A percentile compares a stretch with the other conserved stretches of the same genome.
phyloP scores from a whole-genome alignment of 2,113 vertebrate genomes.

The Pica pica region DNA sequence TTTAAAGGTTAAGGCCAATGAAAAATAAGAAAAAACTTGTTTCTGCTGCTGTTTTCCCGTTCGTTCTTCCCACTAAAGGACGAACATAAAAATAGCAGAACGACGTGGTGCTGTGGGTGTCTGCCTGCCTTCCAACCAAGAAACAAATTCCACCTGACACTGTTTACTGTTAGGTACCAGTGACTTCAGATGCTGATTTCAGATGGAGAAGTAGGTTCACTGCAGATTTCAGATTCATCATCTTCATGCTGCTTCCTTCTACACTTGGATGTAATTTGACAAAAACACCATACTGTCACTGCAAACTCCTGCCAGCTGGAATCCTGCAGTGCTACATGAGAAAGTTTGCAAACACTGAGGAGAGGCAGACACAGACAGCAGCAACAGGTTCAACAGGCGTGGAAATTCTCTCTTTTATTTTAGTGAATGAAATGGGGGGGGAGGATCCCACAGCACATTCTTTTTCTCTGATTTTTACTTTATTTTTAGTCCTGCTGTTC shows the following conservation, averaged over 20 bases:
- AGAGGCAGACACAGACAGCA: background rate
- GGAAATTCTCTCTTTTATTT: background rate
- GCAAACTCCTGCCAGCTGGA: conserved; percentile 4
- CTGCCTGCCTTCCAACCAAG: background rate
- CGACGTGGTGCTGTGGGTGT: background rate
- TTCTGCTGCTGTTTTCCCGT: background rate
- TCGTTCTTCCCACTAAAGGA: background rate
- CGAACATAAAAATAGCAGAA: background rate
- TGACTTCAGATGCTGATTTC: background rate
- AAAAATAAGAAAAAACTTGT: background rate
- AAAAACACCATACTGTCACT: background rate
- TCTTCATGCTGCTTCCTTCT: background rate
- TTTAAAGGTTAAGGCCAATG: background rate
- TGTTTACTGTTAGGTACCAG: background rate
- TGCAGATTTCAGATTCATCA: background rate
- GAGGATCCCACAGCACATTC: background rate
- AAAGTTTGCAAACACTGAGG: background rate
- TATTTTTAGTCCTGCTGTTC: background rate
- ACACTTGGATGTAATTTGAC: background rate
- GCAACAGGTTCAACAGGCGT: background rate
- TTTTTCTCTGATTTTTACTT: background rate
- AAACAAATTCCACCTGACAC: background rate
- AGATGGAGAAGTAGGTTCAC: background rate
- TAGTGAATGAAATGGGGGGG: background rate
- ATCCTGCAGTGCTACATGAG: background rate